Percentiles rank a stretch among this genome's conserved stretches.
Evolutionary conservation across 1,140 invertebrate genomes (phyloP).

Genomic region (Schlechtendalia chinensis): DNA sequence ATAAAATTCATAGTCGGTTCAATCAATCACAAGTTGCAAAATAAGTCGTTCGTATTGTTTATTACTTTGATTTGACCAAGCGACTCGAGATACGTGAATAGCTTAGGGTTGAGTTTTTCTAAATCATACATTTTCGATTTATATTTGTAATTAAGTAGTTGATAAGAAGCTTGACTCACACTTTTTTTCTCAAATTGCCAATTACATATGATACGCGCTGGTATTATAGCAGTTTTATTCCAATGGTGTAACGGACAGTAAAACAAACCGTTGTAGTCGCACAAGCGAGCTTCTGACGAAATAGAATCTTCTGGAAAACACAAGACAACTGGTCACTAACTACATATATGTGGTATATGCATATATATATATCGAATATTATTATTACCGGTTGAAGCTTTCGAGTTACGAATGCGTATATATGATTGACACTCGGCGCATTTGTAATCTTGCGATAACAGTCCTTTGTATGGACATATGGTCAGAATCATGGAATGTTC

Average conservation of each 20-base stretch:
- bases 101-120: slow-evolving; percentile 74
- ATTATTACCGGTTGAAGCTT: not conserved
- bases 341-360: not conserved
- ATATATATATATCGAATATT: not conserved
- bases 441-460: slow-evolving; percentile 73
- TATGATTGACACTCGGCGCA: slow-evolving; percentile 75
- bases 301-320: slow-evolving; percentile 58
- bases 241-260: slow-evolving; percentile 91
- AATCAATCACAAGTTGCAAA: not conserved
- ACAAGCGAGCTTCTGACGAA: slow-evolving; percentile 71
- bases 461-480: slow-evolving; percentile 79
- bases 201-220: slow-evolving; percentile 85
- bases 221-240: slow-evolving; percentile 77
- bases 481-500: slow-evolving; percentile 73
- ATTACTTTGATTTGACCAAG: slow-evolving; percentile 71
- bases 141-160: slow-evolving; percentile 67
- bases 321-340: not conserved
- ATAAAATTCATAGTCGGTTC: not conserved
- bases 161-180: slow-evolving; percentile 72
- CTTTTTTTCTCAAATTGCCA: slow-evolving; percentile 84
- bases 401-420: slow-evolving; percentile 72
- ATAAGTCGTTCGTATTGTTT: not conserved
- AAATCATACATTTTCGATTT: slow-evolving; percentile 77
- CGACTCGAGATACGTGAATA: slow-evolving; percentile 85
- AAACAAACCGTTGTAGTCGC: slow-evolving; percentile 86